Conservation (phyloP, 2,113 vertebrate genomes). For the Promerops cafer region DNA sequence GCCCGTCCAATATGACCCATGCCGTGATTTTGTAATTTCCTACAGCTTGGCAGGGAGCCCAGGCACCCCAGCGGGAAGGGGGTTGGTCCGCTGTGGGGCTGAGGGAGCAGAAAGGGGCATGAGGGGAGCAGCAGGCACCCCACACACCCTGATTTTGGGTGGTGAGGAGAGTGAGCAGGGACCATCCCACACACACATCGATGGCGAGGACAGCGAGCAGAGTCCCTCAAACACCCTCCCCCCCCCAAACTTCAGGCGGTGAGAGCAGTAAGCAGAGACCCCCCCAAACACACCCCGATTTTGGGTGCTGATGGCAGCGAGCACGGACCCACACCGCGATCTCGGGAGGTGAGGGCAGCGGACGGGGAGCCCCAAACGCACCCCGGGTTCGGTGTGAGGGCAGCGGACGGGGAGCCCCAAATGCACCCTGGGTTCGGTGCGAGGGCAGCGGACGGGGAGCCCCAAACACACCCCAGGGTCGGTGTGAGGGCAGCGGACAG, state of each 20-base stretch:
- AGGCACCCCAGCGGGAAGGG: not conserved
- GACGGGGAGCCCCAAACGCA: accelerated
- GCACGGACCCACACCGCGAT: accelerated
- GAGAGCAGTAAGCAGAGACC: not conserved
- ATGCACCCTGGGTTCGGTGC: accelerated
- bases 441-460: accelerated
- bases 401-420: accelerated
- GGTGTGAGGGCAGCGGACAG: accelerated
- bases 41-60: not conserved
- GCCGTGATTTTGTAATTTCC: not conserved
- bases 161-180: not conserved
- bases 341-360: too few relatives aligned
- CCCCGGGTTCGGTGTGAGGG: accelerated
- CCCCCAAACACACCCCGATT: too few relatives aligned
- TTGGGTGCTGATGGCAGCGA: not conserved
- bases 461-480: too few relatives aligned
- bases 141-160: not conserved
- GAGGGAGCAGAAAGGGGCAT: not conserved
- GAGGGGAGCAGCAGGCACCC: not conserved
- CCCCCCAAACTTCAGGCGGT: too few relatives aligned
- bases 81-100: not conserved
- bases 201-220: not conserved
- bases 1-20: not conserved
- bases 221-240: too few relatives aligned
- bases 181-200: not conserved